phyloP scores from a whole-genome alignment of 2,797 vertebrate species.

The Vireo griseus region DNA sequence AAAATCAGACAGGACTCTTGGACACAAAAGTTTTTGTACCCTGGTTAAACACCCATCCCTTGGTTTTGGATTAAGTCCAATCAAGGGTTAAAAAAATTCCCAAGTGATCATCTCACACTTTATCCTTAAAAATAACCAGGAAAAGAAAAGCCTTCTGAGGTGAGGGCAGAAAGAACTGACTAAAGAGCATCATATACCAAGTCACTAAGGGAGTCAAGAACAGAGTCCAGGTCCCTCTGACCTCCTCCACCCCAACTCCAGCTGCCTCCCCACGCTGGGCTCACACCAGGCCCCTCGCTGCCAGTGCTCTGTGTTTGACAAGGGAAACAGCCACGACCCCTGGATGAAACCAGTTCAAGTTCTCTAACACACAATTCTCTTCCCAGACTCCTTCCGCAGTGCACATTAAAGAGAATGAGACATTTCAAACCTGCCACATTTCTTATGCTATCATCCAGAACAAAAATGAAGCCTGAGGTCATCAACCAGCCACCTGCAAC shows the following conservation, averaged over 20 bases:
- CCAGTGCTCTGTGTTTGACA: neutral
- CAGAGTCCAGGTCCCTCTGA: neutral
- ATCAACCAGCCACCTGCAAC: neutral
- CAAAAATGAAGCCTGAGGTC: neutral
- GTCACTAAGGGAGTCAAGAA: rapidly evolving
- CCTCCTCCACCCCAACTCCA: neutral
- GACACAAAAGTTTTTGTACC: neutral
- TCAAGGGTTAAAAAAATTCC: neutral
- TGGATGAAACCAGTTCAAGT: neutral
- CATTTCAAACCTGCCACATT: neutral
- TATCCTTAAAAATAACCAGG: neutral
- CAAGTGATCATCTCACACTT: neutral
- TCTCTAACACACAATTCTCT: neutral
- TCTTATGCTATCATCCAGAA: neutral
- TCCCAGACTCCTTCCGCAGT: neutral
- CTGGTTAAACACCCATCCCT: neutral
- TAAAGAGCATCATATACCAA: neutral
- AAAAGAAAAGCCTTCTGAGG: neutral
- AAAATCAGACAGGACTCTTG: neutral
- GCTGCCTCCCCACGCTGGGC: rapidly evolving
- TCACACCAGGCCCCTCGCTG: neutral
- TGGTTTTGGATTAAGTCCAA: neutral
- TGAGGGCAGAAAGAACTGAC: neutral
- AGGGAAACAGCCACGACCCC: neutral
- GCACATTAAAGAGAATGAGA: rapidly evolving